Evolutionary conservation across 35 echinoderm and acorn worm genomes (phyloP), one percentile per base, ranked within the genome.

Genomic region (Ophioderma brevispina): DNA sequence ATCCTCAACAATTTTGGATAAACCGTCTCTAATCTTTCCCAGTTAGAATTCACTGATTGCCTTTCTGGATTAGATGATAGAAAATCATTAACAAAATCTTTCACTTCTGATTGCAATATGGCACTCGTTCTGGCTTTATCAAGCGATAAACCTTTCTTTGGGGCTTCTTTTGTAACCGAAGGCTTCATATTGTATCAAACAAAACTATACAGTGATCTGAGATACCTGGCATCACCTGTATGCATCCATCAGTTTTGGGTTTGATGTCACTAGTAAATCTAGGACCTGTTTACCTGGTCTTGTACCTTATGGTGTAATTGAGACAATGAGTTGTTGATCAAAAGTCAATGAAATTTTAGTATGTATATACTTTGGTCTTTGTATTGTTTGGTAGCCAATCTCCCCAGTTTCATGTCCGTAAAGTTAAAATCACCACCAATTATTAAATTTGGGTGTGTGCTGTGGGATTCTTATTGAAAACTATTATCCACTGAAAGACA

Each of bases 351-450:
- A 87, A 87, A 76, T 37, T 39, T 41, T n/a, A n/a, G 50, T 35
- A 31, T 87, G 64, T 13, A 37, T 13, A 49, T n/a, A 64, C 56
- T 76, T 59, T 70, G 36, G 33, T 87, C 30, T 59, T 75, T n/a
- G n/a, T 35, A 35, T 77, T 49, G 2, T 35, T 87, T 18, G 56
- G 50, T 0, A 64, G n/a, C 55, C 75, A 70, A 21, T 13, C 23
- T 6, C 37, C 33, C 85, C 85, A 87, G 46, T 87, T n/a, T 39
- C n/a, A 87, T 87, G 33, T 87, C 46, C 21, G 85, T 56, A 39
- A 76, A 35, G 35, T 87, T 87, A 36, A 87, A 77, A 35, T 87
- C 85, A 49, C 85, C 85, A 76, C 55, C 85, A 1, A 87, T 76
- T n/a, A 77, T 31, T 39, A 77, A 56, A 77, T 87, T n/a, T 59